Evolutionary conservation across 2,113 vertebrate species (phyloP), one percentile per base, ranked within the genome.

Genomic region (Telmatochromis bifrenatus): DNA sequence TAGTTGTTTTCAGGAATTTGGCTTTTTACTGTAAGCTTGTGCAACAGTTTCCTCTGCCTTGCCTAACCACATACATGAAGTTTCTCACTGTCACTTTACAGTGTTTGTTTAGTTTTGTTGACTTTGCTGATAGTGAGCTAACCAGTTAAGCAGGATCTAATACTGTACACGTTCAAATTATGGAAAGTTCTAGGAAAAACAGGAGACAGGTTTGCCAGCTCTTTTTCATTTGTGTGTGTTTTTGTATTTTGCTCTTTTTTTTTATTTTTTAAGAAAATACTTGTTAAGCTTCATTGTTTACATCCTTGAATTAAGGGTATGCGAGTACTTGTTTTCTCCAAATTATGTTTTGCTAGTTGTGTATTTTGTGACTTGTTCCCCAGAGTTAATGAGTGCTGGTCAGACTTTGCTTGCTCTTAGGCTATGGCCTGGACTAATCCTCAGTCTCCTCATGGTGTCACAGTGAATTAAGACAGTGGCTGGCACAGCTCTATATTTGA

Each of bases 391-490:
- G 80, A 81, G 45, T 80, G 79, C 53, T 81, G 87, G 81, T 92
- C 73, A 87, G 91, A 68, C 75, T 80, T 83, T 82, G 39, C 37
- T 26, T 75, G 82, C 84, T 92, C 70, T 83, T 26, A 39, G 89
- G 85, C 84, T 35, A 49, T 58, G 81, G 65, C 84, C 90, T 85
- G 92, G 90, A 80, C 85, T 95, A 88, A 91, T 95, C 93, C 90
- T 93, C 92, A 37, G 51, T 92, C 89, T 73, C 31, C 68, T 93
- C 90, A 33, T 9, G 95, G 92, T 96, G 94, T 95, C 91, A 45
- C 89, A 93, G 95, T 84, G 87, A 93, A 96, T 96, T 86, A 90
- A 94, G 94, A 91, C 90, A 90, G 89, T 19, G 75, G 88, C 91
- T 55, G 81, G 80, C 91, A 87, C 90, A 82, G 51, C 92, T 95